Percentiles rank a stretch among this genome's conserved stretches.
Evolutionary conservation across 2,888 invertebrate genomes (phyloP).

Genomic region (Orchestes rusci): DNA sequence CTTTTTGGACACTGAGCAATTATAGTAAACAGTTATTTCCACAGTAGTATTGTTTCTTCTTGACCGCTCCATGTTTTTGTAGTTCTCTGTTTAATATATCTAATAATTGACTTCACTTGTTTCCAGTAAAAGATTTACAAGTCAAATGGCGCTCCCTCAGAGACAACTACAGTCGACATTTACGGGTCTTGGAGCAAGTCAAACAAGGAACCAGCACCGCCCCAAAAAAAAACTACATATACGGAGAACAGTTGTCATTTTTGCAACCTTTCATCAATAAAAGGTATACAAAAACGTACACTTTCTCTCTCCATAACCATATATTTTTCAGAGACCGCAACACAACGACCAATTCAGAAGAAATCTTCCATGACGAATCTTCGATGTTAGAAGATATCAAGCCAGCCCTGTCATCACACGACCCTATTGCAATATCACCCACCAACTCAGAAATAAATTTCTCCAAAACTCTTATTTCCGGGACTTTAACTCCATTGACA

Average conservation of each 20-base stretch:
- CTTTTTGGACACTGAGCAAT: too few species aligned
- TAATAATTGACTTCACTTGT: slow-evolving; percentile 6
- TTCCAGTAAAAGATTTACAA: slow-evolving; percentile 34
- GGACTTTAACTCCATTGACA: not conserved
- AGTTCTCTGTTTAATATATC: too few species aligned
- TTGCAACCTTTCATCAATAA: slow-evolving; percentile 26
- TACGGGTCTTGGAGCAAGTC: slow-evolving; percentile 29
- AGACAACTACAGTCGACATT: slow-evolving; percentile 31
- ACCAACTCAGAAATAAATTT: too few species aligned
- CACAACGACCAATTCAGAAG: too few species aligned
- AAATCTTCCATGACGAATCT: too few species aligned
- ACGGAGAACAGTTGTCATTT: slow-evolving; percentile 32
- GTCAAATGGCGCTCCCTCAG: slow-evolving; percentile 35
- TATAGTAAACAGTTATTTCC: too few species aligned
- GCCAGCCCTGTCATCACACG: slow-evolving; percentile 5
- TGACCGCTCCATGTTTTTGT: too few species aligned
- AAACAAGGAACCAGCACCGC: slow-evolving; percentile 10
- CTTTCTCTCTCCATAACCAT: too few species aligned
- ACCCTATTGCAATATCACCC: not conserved
- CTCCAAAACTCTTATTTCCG: too few species aligned
- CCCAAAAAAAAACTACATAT: slow-evolving; percentile 31
- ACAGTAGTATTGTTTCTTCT: too few species aligned
- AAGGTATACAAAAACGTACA: slow-evolving; percentile 23
- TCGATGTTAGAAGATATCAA: slow-evolving; percentile 17
- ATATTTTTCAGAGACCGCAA: too few species aligned